Conservation (phyloP, 2,113 vertebrate species). For the Smithornis capensis region DNA sequence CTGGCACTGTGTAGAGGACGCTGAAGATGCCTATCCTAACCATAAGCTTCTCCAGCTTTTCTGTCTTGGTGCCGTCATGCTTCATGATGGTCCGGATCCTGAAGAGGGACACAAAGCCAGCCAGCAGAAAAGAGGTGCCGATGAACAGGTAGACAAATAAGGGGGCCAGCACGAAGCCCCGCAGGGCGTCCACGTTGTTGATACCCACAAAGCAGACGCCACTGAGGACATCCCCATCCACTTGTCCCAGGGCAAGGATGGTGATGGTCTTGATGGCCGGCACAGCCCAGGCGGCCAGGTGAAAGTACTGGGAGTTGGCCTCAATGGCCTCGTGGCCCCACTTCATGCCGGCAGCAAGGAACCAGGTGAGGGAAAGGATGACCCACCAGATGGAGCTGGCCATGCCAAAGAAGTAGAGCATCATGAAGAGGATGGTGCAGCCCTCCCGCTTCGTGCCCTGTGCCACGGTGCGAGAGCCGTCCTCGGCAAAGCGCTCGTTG, state of each 20-base stretch:
- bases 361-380: conserved; percentile 94
- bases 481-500: conserved; percentile 87
- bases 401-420: conserved; percentile 98
- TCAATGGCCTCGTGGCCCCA: conserved; percentile 98
- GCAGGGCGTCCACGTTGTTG: conserved; percentile 90
- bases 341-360: conserved; percentile 94
- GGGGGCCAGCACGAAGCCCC: conserved; percentile 92
- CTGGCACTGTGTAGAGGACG: conserved; percentile 93
- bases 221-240: conserved; percentile 91
- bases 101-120: conserved; percentile 94
- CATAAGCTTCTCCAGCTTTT: conserved; percentile 97
- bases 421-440: conserved; percentile 98
- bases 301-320: conserved; percentile 95
- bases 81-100: conserved; percentile 98
- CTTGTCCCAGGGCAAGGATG: conserved; percentile 91
- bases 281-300: conserved; percentile 95
- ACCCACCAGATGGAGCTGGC: conserved; percentile 98
- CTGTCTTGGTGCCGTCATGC: conserved; percentile 94
- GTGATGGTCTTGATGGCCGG: conserved; percentile 96
- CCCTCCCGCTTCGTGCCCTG: conserved; percentile 96
- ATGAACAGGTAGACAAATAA: conserved; percentile 96
- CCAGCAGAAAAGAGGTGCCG: conserved; percentile 92
- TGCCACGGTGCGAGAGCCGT: conserved; percentile 88
- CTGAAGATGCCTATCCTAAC: conserved; percentile 94
- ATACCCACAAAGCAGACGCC: conserved; percentile 94